Percentiles rank a stretch among this genome's conserved stretches.
These are phyloP conservation scores for Eucera pruinosa DNA, from an alignment of 2,888 invertebrate species.

Conservation along the genomic window DNA sequence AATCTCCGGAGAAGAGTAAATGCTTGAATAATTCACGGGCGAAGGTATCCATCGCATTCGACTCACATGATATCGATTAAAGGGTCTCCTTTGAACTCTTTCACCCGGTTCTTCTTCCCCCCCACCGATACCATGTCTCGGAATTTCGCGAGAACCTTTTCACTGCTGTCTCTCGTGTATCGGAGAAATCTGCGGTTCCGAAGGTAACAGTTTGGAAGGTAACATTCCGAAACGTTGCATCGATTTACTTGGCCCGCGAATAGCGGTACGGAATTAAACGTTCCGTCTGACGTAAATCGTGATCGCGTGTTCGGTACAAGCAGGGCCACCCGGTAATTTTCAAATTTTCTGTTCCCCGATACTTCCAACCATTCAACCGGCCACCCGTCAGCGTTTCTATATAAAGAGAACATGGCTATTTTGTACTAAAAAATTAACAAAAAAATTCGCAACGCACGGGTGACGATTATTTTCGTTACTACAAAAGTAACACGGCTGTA, in stretches of 20 bases:
- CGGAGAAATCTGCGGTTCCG: constrained; percentile 34
- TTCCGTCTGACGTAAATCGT: constrained; percentile 9
- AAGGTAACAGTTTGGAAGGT: constrained; percentile 31
- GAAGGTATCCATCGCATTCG: constrained; percentile 6
- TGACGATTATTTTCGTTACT: too few relatives aligned
- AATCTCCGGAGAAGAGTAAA: background rate
- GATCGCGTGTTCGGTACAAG: constrained; percentile 26
- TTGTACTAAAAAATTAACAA: too few relatives aligned
- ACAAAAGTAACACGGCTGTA: too few relatives aligned
- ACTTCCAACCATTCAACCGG: background rate
- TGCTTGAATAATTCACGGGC: constrained; percentile 35
- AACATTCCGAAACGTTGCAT: constrained; percentile 8
- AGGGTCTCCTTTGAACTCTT: constrained; percentile 39
- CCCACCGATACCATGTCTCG: background rate
- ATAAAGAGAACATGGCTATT: too few relatives aligned
- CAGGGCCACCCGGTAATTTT: constrained; percentile 14
- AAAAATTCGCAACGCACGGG: too few relatives aligned
- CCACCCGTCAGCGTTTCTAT: background rate
- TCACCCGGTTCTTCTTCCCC: constrained; percentile 6
- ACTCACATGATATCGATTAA: constrained; percentile 59
- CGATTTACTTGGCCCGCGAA: constrained; percentile 11
- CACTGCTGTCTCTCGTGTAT: constrained; percentile 14
- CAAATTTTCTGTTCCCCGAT: constrained; percentile 5
- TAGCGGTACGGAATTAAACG: constrained; percentile 32
- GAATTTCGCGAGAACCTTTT: constrained; percentile 27